Evolutionary conservation across 2,113 vertebrate species (phyloP).

Genomic region (Lepus americanus): DNA sequence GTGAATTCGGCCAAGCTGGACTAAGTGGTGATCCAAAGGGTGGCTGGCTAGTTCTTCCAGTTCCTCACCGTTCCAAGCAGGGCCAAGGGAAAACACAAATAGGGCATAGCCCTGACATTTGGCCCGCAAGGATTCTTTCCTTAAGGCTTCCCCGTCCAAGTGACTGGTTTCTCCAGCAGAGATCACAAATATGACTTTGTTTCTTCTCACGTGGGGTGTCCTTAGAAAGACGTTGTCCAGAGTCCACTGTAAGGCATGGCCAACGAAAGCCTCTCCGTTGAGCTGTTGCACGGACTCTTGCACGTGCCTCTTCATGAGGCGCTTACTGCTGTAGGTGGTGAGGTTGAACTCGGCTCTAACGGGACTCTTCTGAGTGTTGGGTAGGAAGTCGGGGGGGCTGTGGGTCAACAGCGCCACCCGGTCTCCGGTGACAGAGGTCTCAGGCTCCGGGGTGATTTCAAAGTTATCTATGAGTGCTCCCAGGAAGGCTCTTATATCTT

Average conservation of each 20-base stretch:
- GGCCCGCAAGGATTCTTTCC: constrained; percentile 79
- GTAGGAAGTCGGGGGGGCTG: constrained; percentile 59
- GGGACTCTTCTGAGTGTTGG: constrained; percentile 49
- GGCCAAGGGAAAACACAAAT: constrained; percentile 86
- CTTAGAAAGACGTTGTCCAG: constrained; percentile 82
- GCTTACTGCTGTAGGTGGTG: constrained; percentile 71
- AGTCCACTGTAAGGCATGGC: constrained; percentile 82
- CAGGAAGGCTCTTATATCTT: constrained; percentile 80
- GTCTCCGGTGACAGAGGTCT: constrained; percentile 75
- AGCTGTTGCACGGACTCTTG: constrained; percentile 65
- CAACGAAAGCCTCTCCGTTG: constrained; percentile 71
- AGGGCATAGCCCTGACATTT: constrained; percentile 86
- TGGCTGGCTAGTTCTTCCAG: constrained; percentile 83
- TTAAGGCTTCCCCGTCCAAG: constrained; percentile 79
- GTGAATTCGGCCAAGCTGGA: constrained; percentile 85
- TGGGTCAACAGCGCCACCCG: constrained; percentile 85
- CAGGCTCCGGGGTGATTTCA: constrained; percentile 69
- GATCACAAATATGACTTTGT: constrained; percentile 85
- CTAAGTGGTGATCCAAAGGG: constrained; percentile 84
- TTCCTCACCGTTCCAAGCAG: constrained; percentile 75
- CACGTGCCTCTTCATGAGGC: constrained; percentile 82
- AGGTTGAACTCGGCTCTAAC: constrained; percentile 84
- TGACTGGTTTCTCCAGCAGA: constrained; percentile 82
- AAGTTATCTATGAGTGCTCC: constrained; percentile 82
- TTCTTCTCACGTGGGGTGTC: constrained; percentile 72